Evolutionary conservation across 2,113 vertebrate species (phyloP).

Genomic region (Sciurus niger): DNA sequence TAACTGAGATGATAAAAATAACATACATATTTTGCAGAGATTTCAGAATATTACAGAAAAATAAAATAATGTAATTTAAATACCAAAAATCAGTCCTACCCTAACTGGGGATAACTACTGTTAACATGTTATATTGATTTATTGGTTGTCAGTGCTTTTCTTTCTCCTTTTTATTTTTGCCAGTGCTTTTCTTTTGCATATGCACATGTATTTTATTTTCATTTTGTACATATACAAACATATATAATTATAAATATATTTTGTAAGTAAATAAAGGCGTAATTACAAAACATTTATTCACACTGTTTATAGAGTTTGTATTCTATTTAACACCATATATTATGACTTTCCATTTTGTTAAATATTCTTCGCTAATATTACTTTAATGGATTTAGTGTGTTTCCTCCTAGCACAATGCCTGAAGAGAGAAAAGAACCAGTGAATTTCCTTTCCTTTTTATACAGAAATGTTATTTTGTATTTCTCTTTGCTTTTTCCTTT

Average conservation of each 20-base stretch:
- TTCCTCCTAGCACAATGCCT: background rate
- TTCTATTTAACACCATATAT: background rate
- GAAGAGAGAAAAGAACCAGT: background rate
- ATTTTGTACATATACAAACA: conserved; percentile 30
- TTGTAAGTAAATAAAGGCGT: background rate
- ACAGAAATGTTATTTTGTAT: background rate
- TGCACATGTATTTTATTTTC: background rate
- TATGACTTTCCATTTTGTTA: background rate
- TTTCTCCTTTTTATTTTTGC: background rate
- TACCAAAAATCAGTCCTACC: background rate
- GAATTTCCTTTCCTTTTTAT: background rate
- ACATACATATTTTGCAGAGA: background rate
- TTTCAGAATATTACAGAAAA: background rate
- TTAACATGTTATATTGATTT: background rate
- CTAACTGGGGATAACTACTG: background rate
- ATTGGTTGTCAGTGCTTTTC: background rate
- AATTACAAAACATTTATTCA: background rate
- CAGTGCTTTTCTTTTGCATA: background rate
- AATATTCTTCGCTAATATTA: background rate
- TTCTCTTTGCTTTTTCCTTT: background rate
- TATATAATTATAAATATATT: background rate
- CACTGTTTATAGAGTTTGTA: background rate
- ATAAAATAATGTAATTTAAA: background rate
- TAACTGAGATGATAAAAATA: background rate
- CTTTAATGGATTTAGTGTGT: background rate